These are phyloP conservation scores for Pseudococcus longispinus DNA, from an alignment of 2,888 invertebrate genomes.

Conservation along the genomic window DNA sequence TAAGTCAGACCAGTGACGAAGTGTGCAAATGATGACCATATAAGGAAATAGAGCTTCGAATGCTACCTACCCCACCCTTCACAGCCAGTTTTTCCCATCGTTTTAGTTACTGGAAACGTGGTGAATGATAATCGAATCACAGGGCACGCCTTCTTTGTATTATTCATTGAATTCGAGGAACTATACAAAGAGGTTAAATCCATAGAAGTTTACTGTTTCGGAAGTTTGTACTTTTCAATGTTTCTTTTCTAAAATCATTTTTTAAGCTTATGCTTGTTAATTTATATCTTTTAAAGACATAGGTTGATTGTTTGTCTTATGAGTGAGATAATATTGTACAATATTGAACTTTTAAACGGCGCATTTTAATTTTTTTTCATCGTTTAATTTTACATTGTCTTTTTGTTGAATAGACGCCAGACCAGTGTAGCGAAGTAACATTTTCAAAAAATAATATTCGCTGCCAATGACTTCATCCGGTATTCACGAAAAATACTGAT, in stretches of 20 bases:
- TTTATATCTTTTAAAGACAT: neutral
- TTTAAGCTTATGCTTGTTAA: neutral
- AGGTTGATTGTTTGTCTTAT: neutral
- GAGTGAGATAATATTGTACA: neutral
- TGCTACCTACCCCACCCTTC: neutral
- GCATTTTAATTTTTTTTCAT: neutral
- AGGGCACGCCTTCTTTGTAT: conserved; percentile 44
- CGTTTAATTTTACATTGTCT: neutral
- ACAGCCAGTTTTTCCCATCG: conserved; percentile 32
- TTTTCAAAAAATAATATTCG: neutral
- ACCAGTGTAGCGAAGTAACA: neutral
- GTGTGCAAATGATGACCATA: conserved; percentile 54
- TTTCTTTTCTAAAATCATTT: neutral
- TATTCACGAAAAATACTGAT: neutral
- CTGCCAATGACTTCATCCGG: conserved; percentile 5
- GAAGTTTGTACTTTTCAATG: neutral
- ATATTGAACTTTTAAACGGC: neutral
- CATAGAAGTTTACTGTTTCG: neutral
- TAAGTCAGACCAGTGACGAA: conserved; percentile 52
- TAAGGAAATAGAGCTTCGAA: conserved; percentile 53
- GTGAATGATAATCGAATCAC: conserved; percentile 47
- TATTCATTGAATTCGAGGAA: conserved; percentile 48
- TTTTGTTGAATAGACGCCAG: neutral
- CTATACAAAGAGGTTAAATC: conserved; percentile 40
- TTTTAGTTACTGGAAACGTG: conserved; percentile 43